These are phyloP conservation scores for Lonchura striata DNA, from an alignment of 2,113 vertebrate species.

Conservation along the genomic window DNA sequence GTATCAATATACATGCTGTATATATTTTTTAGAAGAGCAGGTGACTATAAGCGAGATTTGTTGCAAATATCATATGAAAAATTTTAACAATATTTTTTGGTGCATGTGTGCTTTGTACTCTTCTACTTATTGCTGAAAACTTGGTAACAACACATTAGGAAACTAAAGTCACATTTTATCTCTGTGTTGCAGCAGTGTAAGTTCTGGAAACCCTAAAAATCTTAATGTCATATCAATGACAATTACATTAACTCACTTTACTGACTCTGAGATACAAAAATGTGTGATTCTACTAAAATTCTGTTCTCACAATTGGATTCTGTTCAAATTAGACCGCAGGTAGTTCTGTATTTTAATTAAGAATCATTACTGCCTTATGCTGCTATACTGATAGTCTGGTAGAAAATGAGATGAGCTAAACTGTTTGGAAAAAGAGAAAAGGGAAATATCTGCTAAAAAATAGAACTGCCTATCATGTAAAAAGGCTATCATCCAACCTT, in stretches of 20 bases:
- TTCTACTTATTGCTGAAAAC: neutral
- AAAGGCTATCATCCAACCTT: neutral
- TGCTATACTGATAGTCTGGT: neutral
- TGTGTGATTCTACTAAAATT: neutral
- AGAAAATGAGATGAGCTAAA: neutral
- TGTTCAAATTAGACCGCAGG: neutral
- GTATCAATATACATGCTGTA: neutral
- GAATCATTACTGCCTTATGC: neutral
- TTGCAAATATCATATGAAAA: neutral
- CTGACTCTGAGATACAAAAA: neutral
- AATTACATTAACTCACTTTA: neutral
- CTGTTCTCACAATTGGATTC: neutral
- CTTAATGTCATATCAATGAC: neutral
- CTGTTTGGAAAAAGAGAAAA: neutral
- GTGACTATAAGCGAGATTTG: neutral
- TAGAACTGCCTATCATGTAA: neutral
- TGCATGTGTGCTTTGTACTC: neutral
- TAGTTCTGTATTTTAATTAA: conserved; percentile 13
- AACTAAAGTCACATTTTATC: neutral
- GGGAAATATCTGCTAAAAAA: neutral
- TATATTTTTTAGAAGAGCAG: neutral
- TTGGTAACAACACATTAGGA: neutral
- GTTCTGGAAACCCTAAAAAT: neutral
- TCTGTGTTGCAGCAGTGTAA: neutral
- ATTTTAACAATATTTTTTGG: neutral